Percentiles rank a stretch among this genome's conserved stretches.
These are phyloP conservation scores for Dryomyza anilis DNA, from an alignment of 2,888 invertebrate species.

Conservation along the genomic window DNA sequence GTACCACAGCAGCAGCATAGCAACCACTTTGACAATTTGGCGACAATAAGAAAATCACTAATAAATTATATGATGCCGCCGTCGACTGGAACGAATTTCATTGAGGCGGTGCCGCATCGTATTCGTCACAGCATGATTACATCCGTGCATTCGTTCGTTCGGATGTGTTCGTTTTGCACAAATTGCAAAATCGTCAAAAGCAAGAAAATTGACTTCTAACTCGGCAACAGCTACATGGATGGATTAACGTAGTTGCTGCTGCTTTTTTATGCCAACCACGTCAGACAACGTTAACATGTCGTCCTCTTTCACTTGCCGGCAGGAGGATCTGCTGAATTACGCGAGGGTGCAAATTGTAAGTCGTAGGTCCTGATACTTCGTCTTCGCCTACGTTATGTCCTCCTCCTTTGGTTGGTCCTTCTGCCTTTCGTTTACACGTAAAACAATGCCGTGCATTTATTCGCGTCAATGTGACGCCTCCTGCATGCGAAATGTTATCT, in stretches of 20 bases:
- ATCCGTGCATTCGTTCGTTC: not conserved
- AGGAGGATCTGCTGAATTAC: not conserved
- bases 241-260: not conserved
- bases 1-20: too few relatives aligned
- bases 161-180: conserved; percentile 3
- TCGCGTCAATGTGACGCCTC: not conserved
- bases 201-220: not conserved
- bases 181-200: not conserved
- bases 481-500: not conserved
- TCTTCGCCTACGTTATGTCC: too few relatives aligned
- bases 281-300: not conserved
- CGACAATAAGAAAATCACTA: not conserved
- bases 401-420: too few relatives aligned
- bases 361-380: not conserved
- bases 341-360: not conserved
- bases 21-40: too few relatives aligned
- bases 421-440: not conserved
- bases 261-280: not conserved
- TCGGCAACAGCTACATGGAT: not conserved
- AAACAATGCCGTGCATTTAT: not conserved
- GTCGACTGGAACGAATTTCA: not conserved
- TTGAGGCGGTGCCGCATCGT: not conserved
- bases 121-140: not conserved
- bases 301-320: not conserved
- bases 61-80: not conserved